These are phyloP conservation scores for Drosophila bocqueti DNA, from an alignment of 1,140 invertebrate species.

Conservation along the genomic window DNA sequence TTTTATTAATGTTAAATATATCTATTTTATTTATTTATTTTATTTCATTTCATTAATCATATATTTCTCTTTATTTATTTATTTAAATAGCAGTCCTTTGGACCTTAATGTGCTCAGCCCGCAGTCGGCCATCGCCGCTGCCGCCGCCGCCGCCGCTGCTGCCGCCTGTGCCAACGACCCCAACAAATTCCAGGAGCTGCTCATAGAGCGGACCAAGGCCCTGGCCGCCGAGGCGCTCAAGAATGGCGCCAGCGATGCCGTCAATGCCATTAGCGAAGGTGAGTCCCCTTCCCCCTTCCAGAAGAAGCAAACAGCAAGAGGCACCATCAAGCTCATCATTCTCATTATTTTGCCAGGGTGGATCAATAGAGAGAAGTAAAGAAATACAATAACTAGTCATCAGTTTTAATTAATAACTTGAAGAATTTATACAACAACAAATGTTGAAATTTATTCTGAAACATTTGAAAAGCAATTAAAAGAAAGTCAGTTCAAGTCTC, in stretches of 20 bases:
- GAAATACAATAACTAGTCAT: background rate
- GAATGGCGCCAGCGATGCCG: slow-evolving; percentile 54
- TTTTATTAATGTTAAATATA: background rate
- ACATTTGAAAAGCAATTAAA: background rate
- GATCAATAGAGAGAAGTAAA: background rate
- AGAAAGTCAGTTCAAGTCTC: background rate
- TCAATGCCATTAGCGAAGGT: slow-evolving; percentile 77
- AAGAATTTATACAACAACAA: background rate
- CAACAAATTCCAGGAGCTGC: slow-evolving; percentile 91
- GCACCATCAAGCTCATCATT: no score
- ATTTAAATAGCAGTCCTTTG: slow-evolving; percentile 65
- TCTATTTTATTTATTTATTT: background rate
- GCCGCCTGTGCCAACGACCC: slow-evolving; percentile 85
- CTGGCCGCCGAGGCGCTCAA: slow-evolving; percentile 87
- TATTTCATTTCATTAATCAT: no score
- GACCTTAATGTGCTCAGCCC: slow-evolving; percentile 81
- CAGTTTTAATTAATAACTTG: background rate
- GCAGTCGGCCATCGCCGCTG: slow-evolving; percentile 76
- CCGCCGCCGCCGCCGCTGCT: slow-evolving; percentile 78
- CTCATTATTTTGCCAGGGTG: slow-evolving; percentile 1
- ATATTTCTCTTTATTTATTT: background rate
- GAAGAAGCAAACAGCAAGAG: background rate
- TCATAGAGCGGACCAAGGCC: slow-evolving; percentile 91
- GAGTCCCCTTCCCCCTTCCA: slow-evolving; percentile 36
- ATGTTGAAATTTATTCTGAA: background rate